A percentile compares a stretch with the other conserved stretches of the same genome.
phyloP scores from a whole-genome alignment of 2,797 vertebrate species.

The Sternotherus odoratus region DNA sequence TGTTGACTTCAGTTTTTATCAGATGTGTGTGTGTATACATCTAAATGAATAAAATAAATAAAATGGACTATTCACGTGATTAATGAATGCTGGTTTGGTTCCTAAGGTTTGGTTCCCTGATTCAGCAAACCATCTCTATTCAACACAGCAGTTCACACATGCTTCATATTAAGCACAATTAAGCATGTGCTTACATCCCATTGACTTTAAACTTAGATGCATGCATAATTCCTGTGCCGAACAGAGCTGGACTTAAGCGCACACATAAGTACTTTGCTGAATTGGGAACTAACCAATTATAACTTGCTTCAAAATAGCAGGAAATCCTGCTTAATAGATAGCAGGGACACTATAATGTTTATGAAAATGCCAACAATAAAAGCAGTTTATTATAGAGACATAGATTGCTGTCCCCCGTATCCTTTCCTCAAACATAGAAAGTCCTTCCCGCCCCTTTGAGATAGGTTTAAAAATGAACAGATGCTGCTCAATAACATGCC shows the following conservation, averaged over 20 bases:
- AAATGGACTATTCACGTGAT: background rate
- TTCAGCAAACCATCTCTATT: background rate
- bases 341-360: background rate
- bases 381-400: slow-evolving; percentile 23
- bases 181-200: background rate
- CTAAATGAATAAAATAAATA: slow-evolving; percentile 10
- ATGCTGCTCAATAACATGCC: background rate
- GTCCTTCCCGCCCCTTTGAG: background rate
- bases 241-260: background rate
- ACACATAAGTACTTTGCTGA: background rate
- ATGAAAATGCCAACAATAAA: slow-evolving; percentile 12
- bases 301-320: background rate
- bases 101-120: background rate
- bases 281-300: background rate
- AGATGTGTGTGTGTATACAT: background rate
- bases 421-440: background rate
- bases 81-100: background rate
- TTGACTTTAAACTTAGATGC: background rate
- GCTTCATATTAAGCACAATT: background rate
- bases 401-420: background rate
- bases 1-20: background rate
- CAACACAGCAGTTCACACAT: background rate
- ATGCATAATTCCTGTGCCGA: background rate
- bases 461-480: slow-evolving; percentile 30
- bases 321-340: slow-evolving; percentile 8